A percentile compares a stretch with the other conserved stretches of the same genome.
Evolutionary conservation across 2,888 invertebrate species (phyloP).

Genomic region (Branchellion lobata): DNA sequence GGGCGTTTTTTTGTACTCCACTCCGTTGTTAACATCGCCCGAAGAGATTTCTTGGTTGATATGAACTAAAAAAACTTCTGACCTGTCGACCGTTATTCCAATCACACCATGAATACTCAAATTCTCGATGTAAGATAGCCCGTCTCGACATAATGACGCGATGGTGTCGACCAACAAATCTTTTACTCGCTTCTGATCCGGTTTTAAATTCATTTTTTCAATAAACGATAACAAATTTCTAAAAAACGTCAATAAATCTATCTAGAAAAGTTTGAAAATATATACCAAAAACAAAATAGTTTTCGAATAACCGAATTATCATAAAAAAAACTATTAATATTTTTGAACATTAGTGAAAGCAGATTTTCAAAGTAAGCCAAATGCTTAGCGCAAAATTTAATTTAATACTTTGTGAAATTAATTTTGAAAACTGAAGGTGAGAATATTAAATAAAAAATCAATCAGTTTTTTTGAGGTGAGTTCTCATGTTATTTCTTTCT

Average conservation of each 20-base stretch:
- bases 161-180: conserved; percentile 35
- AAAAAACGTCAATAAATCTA: not conserved
- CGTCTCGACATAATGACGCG: conserved; percentile 27
- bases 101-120: conserved; percentile 37
- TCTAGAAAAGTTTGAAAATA: not conserved
- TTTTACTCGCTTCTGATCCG: conserved; percentile 37
- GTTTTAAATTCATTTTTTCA: conserved; percentile 37
- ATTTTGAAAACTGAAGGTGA: too few relatives aligned
- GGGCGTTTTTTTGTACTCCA: conserved; percentile 8
- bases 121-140: conserved; percentile 21
- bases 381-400: not conserved
- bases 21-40: conserved; percentile 20
- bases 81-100: conserved; percentile 38
- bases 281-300: not conserved
- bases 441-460: too few relatives aligned
- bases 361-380: not conserved
- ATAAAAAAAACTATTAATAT: conserved; percentile 8
- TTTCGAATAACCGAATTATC: conserved; percentile 8
- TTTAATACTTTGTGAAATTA: too few relatives aligned
- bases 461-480: too few relatives aligned
- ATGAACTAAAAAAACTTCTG: conserved; percentile 41
- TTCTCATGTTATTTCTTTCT: too few relatives aligned
- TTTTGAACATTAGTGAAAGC: conserved; percentile 15
- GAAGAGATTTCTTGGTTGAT: conserved; percentile 40
- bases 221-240: conserved; percentile 8